Evolutionary conservation across 37 sponge, comb jelly and placozoan species (phyloP).

Genomic region (Haliclona indistincta): DNA sequence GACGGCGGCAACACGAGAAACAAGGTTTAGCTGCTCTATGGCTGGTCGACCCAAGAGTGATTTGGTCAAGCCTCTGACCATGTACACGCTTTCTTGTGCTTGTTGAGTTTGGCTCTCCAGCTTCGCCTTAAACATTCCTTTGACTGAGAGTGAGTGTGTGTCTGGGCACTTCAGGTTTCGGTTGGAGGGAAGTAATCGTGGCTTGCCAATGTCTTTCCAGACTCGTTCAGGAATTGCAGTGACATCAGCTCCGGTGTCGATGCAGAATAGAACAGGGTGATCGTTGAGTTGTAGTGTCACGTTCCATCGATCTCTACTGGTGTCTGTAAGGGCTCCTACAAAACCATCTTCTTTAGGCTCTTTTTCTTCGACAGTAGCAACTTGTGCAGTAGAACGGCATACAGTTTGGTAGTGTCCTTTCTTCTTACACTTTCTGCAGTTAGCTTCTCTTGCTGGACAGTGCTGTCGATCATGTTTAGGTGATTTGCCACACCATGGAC

Average conservation of each 20-base stretch:
- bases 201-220: background rate
- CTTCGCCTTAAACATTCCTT: background rate
- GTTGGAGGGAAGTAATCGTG: background rate
- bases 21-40: slow-evolving; percentile 23
- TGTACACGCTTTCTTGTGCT: slow-evolving; percentile 6
- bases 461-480: no score
- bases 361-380: no score
- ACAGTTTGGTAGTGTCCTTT: no score
- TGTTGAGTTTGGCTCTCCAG: background rate
- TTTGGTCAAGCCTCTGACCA: slow-evolving; percentile 8
- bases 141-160: background rate
- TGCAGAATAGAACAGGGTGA: background rate
- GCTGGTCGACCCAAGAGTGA: slow-evolving; percentile 43
- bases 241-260: slow-evolving; percentile 33
- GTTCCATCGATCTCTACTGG: background rate
- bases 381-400: no score
- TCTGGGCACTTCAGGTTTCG: slow-evolving; percentile 12
- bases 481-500: no score
- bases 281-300: slow-evolving; percentile 4
- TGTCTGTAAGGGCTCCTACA: background rate
- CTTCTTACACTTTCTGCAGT: no score
- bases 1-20: background rate
- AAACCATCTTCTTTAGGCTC: slow-evolving; percentile 23
- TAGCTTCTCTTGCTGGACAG: no score
- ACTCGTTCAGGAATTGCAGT: slow-evolving; percentile 1